Base-by-base conservation (phyloP, 2,113 vertebrate species). In the Calyptomena viridis region DNA sequence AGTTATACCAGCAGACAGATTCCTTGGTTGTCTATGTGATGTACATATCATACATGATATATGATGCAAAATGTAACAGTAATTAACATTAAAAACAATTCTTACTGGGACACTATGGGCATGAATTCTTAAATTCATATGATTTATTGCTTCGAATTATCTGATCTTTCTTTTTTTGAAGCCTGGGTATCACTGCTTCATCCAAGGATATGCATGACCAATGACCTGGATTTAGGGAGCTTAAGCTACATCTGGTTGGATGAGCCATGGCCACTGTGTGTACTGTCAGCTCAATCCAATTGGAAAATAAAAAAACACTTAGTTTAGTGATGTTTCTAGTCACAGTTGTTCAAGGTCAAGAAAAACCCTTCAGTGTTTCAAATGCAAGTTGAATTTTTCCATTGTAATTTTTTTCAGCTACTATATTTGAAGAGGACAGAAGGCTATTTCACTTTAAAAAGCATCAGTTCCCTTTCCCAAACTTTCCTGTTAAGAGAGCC, bases 171-270 rank as follows among this genome's bases (percentile, higher is more conserved):
- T 25, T 25, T 75, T 1, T 44, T 20, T 39, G 30, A 77, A 89
- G 30, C 14, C 16, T 86, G 21, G 4, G 9, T 52, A 19, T 47
- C n/a, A 50, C 9, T 60, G 17, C 8, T 93, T 84, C 40, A 53
- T 85, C 49, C 15, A 42, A 84, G 11, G 25, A 8, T 33, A 40
- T 0, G 0, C 11, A 62, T 12, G 49, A 52, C 27, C 1, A 2
- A 2, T 25, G 7, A 60, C 12, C 18, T 35, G 16, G 8, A 77
- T 50, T 13, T 56, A 75, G 13, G 8, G 8, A 78, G 20, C 6
- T 90, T 75, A 46, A 53, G 15, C 7, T 17, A 5, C 7, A 10
- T 63, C 30, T 8, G 60, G 27, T 3, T 22, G 59, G n/a, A 68
- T 55, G 33, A 78, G 31, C 5, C 19, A 50, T 22, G 67, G 12